Evolutionary conservation across 2,888 invertebrate genomes (phyloP).

Genomic region (Yponomeuta sedellus): DNA sequence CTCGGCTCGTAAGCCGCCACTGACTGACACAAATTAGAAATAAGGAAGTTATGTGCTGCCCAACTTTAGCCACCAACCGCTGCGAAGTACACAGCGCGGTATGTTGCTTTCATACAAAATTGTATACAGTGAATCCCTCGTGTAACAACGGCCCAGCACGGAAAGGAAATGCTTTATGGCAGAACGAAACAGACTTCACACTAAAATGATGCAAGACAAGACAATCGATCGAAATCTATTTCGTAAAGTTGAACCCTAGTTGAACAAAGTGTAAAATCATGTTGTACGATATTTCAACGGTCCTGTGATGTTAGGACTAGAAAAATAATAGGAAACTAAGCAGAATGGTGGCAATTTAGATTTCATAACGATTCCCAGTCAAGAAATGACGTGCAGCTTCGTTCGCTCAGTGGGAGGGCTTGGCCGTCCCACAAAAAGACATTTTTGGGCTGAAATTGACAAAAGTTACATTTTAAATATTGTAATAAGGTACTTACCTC

Average conservation of each 20-base stretch:
- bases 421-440: background rate
- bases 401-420: background rate
- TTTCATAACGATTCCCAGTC: constrained; percentile 12
- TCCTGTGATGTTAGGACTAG: background rate
- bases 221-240: constrained; percentile 9
- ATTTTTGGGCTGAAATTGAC: constrained; percentile 16
- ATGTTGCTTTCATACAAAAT: too few relatives aligned
- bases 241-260: background rate
- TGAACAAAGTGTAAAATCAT: background rate
- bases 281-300: background rate
- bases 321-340: constrained; percentile 9
- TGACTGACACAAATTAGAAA: too few relatives aligned
- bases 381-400: constrained; percentile 8
- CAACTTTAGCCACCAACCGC: too few relatives aligned
- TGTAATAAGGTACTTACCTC: constrained; percentile 78
- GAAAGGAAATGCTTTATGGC: background rate
- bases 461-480: constrained; percentile 10
- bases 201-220: background rate
- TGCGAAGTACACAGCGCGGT: too few relatives aligned
- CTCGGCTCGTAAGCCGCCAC: too few relatives aligned
- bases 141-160: too few relatives aligned
- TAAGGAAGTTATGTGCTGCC: too few relatives aligned
- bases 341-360: constrained; percentile 9
- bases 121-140: too few relatives aligned
- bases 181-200: background rate